These are phyloP conservation scores for Lonchura striata DNA, from an alignment of 2,113 vertebrate species.

Conservation along the genomic window DNA sequence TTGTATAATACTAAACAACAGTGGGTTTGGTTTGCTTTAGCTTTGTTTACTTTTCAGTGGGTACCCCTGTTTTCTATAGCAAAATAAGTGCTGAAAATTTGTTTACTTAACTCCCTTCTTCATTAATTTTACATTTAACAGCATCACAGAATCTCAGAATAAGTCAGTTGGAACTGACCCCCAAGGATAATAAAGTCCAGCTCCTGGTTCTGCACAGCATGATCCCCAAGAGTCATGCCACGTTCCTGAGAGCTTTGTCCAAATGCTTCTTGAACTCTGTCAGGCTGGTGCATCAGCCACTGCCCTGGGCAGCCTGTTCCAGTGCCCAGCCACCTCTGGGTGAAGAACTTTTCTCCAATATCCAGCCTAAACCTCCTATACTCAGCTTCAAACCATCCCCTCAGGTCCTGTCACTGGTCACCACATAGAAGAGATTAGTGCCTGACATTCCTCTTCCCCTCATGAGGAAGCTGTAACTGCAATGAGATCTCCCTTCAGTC, in stretches of 20 bases:
- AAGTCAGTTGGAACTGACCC: neutral
- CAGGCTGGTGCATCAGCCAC: neutral
- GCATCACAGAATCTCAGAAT: neutral
- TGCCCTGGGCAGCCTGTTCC: neutral
- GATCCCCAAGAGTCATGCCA: neutral
- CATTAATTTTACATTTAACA: neutral
- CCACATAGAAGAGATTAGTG: neutral
- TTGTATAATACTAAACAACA: neutral
- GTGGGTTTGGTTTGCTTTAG: neutral
- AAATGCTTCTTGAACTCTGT: neutral
- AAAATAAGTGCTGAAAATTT: neutral
- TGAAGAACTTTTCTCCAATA: fast-evolving
- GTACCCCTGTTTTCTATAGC: neutral
- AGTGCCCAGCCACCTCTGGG: neutral
- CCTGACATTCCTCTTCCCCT: fast-evolving
- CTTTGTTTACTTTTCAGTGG: neutral
- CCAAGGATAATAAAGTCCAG: neutral
- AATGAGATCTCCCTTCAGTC: neutral
- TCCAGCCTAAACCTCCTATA: neutral
- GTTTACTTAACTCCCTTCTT: neutral
- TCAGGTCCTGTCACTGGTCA: fast-evolving
- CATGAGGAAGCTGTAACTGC: fast-evolving
- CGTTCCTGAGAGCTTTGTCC: neutral
- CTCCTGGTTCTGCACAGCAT: too few relatives aligned
- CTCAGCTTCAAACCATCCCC: fast-evolving